Base-by-base conservation (phyloP, 2,888 invertebrate genomes). In the Epistrophella euchroma region DNA sequence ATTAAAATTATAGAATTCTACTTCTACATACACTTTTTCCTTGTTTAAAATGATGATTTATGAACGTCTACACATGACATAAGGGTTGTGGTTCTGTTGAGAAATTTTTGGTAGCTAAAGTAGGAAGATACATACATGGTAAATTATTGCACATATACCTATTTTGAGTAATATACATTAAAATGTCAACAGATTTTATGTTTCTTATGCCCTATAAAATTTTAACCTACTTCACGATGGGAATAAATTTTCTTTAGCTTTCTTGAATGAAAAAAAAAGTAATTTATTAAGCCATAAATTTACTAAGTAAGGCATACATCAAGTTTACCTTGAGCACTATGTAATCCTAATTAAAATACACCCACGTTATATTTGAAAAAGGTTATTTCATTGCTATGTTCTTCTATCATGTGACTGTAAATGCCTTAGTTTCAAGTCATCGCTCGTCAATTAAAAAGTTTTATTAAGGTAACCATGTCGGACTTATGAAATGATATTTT, bases 201-300 rank as follows among this genome's bases (percentile, higher is more conserved):
- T 50, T 50, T 22, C 5, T 6, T 50, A 4, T 32, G 0, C 13
- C 22, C 2, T 47, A 13, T 50, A 13, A 22, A 50, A 13, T 22
- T 22, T 22, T 6, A 50, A 5, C 13, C 13, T 22, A 50, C 22
- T 19, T 22, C 22, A 50, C 6, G 0, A 6, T 50, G 22, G 13
- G 22, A 22, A 50, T 50, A 50, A 50, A 50, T 50, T 6, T 50
- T 13, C 50, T 22, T 22, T 22, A 22, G 13, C 13, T 5, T 50
- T 50, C 50, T 50, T 22, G 50, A 50, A 4, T 11, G 13, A 4
- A 6, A 43, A 43, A 47, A 50, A 50, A 50, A n/a, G n/a, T 13
- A 50, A 50, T 22, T 22, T 50, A 50, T 22, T 50, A 22, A 22
- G 50, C 19, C 22, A 50, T 50, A 50, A 50, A 50, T 50, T 50